These are phyloP conservation scores for Serranus cabrilla DNA, from an alignment of 2,797 vertebrate species.

Conservation along the genomic window DNA sequence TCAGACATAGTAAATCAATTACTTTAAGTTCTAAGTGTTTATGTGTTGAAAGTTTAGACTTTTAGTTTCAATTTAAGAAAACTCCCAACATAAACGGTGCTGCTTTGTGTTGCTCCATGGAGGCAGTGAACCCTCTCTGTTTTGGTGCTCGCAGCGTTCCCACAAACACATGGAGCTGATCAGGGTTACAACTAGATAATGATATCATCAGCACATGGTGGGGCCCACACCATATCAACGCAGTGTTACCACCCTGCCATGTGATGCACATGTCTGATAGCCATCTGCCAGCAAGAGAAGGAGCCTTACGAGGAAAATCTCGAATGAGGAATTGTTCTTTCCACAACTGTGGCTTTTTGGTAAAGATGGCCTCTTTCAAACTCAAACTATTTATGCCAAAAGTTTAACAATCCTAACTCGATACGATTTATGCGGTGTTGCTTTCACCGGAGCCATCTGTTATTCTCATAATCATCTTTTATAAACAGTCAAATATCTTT, in stretches of 20 bases:
- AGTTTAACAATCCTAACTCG: slow-evolving; percentile 30
- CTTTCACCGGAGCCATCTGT: slow-evolving; percentile 40
- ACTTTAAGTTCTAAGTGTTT: not conserved
- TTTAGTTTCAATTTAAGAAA: not conserved
- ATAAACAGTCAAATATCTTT: slow-evolving; percentile 59
- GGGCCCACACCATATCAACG: slow-evolving; percentile 53
- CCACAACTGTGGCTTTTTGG: slow-evolving; percentile 26
- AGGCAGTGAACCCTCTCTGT: slow-evolving; percentile 32
- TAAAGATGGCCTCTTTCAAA: slow-evolving; percentile 15
- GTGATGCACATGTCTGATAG: slow-evolving; percentile 54
- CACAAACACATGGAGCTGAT: slow-evolving; percentile 75
- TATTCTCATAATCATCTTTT: slow-evolving; percentile 65
- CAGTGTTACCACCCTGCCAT: slow-evolving; percentile 55
- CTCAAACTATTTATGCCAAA: slow-evolving; percentile 32
- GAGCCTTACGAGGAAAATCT: slow-evolving; percentile 31
- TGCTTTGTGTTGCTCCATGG: slow-evolving; percentile 27
- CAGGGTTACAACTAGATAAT: slow-evolving; percentile 62
- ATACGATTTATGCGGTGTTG: slow-evolving; percentile 23
- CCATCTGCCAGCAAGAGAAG: slow-evolving; percentile 42
- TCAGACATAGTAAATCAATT: not conserved
- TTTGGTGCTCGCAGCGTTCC: slow-evolving; percentile 40
- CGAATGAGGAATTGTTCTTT: slow-evolving; percentile 28
- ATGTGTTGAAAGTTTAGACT: not conserved
- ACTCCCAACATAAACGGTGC: not conserved
- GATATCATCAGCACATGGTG: slow-evolving; percentile 65